A percentile compares a stretch with the other conserved stretches of the same genome.
Evolutionary conservation across 2,113 vertebrate species (phyloP).

Genomic region (Ceuthmochares aereus): DNA sequence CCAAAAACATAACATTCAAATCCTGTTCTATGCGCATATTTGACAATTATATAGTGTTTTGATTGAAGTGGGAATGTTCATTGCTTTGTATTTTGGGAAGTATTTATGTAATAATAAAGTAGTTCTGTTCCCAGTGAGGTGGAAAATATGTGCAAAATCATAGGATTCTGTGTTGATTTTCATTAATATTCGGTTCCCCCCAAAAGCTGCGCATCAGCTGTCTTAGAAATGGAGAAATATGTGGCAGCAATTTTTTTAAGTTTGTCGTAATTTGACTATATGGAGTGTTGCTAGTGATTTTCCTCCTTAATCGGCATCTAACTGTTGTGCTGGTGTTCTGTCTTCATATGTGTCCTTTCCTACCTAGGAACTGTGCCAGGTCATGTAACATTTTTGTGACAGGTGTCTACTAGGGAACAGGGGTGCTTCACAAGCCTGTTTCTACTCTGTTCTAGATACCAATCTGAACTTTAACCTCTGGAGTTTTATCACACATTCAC

Average conservation of each 20-base stretch:
- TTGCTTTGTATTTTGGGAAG: not conserved
- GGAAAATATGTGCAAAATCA: not conserved
- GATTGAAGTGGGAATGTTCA: not conserved
- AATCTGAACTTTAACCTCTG: not conserved
- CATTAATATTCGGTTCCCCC: not conserved
- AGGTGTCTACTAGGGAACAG: not conserved
- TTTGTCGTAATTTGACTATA: not conserved
- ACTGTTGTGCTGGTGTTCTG: not conserved
- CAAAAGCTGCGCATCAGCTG: accelerated
- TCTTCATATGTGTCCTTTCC: not conserved
- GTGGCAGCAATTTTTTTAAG: not conserved
- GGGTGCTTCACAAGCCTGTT: not conserved
- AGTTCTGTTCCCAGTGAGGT: not conserved
- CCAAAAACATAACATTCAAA: not conserved
- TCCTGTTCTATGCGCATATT: not conserved
- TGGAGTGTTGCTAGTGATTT: not conserved
- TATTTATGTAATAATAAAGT: not conserved
- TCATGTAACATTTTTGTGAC: not conserved
- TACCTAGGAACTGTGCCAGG: not conserved
- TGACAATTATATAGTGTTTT: not conserved
- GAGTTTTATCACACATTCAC: not conserved
- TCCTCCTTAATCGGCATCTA: not conserved
- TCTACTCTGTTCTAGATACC: not conserved
- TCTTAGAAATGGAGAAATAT: not conserved
- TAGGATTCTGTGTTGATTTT: not conserved